phyloP scores from a whole-genome alignment of 2,888 invertebrate species.

The Sarcophaga subvicina region DNA sequence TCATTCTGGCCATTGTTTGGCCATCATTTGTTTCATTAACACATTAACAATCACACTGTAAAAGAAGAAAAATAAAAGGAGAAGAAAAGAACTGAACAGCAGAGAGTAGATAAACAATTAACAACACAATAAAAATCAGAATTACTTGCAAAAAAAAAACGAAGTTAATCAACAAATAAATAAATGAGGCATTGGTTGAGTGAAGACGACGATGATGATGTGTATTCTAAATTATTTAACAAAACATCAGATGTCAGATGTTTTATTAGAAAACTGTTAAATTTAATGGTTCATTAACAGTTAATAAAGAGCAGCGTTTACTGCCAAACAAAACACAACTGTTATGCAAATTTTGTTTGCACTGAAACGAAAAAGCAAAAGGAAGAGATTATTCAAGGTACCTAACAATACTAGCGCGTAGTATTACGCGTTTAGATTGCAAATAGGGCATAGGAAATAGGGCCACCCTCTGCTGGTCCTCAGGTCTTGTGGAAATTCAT shows the following conservation, averaged over 20 bases:
- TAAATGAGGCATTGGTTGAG: neutral
- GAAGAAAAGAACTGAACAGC: neutral
- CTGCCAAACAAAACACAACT: too few species aligned
- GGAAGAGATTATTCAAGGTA: too few species aligned
- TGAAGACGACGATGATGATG: neutral
- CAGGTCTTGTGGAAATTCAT: too few species aligned
- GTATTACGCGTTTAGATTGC: too few species aligned
- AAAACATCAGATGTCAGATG: neutral
- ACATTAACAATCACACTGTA: constrained; percentile 28
- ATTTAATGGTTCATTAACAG: neutral
- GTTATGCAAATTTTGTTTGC: too few species aligned
- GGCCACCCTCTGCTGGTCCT: too few species aligned
- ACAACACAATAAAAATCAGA: neutral
- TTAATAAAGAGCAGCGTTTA: neutral
- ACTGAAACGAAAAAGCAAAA: too few species aligned
- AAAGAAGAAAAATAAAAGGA: neutral
- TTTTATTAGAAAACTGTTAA: neutral
- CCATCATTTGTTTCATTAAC: constrained; percentile 37
- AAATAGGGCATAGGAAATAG: too few species aligned
- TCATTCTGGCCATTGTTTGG: neutral
- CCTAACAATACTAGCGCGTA: too few species aligned
- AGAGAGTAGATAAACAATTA: neutral
- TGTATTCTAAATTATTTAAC: neutral
- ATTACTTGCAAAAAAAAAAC: neutral
- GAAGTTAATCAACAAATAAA: neutral